Base-by-base conservation (phyloP, 2,888 invertebrate species). In the Gandaritis pyraliata region DNA sequence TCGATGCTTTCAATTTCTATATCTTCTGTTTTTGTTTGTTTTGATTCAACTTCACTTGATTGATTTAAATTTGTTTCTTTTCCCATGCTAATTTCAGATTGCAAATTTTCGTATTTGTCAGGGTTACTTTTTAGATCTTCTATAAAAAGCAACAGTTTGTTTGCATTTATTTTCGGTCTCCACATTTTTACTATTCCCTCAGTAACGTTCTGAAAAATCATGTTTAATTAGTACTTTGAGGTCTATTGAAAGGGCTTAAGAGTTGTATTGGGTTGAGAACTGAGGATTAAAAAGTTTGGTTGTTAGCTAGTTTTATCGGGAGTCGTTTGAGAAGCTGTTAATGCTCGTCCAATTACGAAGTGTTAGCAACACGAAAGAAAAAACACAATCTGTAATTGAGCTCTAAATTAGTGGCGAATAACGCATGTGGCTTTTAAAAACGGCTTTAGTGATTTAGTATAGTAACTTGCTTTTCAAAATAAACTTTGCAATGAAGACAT, bases 111-210 rank as follows among this genome's bases (percentile, higher is more conserved):
- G 75, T 86, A 89, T 73, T 86, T 87, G 6, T 78, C 74, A 1
- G 88, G 87, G 58, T 86, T 73, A 1, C 57, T 64, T 78, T 82
- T 87, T 12, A 90, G 66, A 60, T 89, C 83, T 71, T 85, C 76
- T 33, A 90, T 75, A 59, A 90, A 86, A 52, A 61, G 63, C 49
- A 89, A 79, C 29, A 92, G 80, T 77, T 86, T 85, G 66, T 85
- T 87, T 29, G 86, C 84, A 54, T 90, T 82, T 11, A 77, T 74
- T 77, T 82, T 87, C 1, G 88, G 87, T 63, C 80, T 76, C 91
- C 90, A 89, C 69, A 88, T 68, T 65, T 88, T 89, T 1, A 91
- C 80, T 33, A 87, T 80, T 49, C 88, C 90, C 74, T 90, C 90
- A 36, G 86, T 85, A 62, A 88, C 77, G 57, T 85, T 81, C 91